Base-by-base conservation (phyloP, 2,113 vertebrate species). In the Alethe castanea region DNA sequence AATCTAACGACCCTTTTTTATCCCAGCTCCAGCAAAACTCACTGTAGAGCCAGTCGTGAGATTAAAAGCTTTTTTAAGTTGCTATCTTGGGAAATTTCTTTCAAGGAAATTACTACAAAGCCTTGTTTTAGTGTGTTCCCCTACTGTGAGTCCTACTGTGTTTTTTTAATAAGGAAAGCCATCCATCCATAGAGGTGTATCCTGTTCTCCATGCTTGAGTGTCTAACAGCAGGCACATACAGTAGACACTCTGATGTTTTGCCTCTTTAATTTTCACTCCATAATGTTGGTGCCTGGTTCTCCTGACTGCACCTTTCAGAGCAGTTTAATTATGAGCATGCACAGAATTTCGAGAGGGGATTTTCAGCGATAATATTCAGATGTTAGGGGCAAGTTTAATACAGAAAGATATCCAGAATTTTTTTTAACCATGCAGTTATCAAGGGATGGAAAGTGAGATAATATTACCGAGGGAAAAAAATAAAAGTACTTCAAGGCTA, bases 111-210 rank as follows among this genome's bases (percentile, higher is more conserved):
- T 98, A 98, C 97, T 98, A 98, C 98, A 99, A 99, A 99, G 98
- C 98, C 98, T 98, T 99, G 98, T 99, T 99, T 99, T 98, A 99
- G 98, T 97, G 97, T 67, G 96, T 98, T 98, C 97, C 98, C 98
- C 98, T 98, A 98, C 98, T 98, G 98, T 98, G 98, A 96, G 93
- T 98, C 98, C 98, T 98, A 98, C 98, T 99, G 98, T 98, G 98
- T 97, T 98, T 98, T 99, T 99, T 99, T 99, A 99, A 99, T 99
- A 99, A 99, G 98, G 98, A 99, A 99, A 99, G 98, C 98, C 98
- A 99, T 98, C 98, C 99, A 99, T 99, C 98, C 99, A 99, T 98
- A 98, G 98, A 99, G 98, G 98, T 99, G 98, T 98, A 99, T 99
- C 98, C 98, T 99, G 99, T 99, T 99, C 98, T 99, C 98, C 98